These are phyloP conservation scores for Eupithecia vulgata DNA, from an alignment of 2,888 invertebrate species.

Conservation along the genomic window DNA sequence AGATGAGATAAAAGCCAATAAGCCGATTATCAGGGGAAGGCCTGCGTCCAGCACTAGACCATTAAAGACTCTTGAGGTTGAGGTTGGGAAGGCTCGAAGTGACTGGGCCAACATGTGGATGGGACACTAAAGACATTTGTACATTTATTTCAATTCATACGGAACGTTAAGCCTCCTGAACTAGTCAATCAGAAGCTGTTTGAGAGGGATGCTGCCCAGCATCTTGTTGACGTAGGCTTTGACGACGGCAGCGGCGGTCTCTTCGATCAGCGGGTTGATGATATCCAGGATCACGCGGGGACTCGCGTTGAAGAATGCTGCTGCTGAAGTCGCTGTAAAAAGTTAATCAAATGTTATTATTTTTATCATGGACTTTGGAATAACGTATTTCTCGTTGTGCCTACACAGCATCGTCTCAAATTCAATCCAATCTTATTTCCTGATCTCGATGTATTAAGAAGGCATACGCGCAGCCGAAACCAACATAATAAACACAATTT, in stretches of 20 bases:
- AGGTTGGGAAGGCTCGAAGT: background rate
- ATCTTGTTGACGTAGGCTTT: constrained; percentile 85
- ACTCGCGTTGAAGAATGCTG: constrained; percentile 88
- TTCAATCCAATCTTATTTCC: too few species aligned
- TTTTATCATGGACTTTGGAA: too few species aligned
- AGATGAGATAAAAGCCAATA: too few species aligned
- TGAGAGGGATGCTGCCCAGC: constrained; percentile 83
- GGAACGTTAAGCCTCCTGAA: background rate
- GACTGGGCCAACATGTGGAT: background rate
- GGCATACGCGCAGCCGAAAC: too few species aligned
- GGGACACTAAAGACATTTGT: background rate
- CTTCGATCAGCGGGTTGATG: constrained; percentile 87
- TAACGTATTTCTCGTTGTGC: too few species aligned
- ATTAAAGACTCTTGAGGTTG: too few species aligned
- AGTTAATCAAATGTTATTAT: background rate
- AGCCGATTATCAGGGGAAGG: too few species aligned
- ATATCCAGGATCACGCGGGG: constrained; percentile 87
- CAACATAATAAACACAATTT: too few species aligned
- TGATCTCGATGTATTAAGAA: too few species aligned
- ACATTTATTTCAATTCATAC: background rate
- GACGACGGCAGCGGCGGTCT: constrained; percentile 85
- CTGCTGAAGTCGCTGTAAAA: constrained; percentile 86
- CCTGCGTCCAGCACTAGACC: too few species aligned
- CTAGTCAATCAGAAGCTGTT: constrained; percentile 73
- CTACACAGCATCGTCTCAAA: too few species aligned